Conservation (phyloP, 2,888 invertebrate species). For the Rhingia rostrata region DNA sequence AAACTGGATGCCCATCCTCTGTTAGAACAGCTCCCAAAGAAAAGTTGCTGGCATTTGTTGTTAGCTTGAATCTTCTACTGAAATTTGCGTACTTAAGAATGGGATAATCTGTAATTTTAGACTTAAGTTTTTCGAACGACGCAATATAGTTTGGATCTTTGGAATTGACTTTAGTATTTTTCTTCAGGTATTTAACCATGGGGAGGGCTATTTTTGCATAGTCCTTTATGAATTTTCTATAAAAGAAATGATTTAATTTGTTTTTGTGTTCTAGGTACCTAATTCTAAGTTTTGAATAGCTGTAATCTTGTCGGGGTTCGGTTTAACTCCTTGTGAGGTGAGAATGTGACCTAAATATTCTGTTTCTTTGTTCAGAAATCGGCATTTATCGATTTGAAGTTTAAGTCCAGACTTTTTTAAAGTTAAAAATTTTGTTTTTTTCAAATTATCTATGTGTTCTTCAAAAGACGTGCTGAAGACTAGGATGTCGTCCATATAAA, state of each 20-base stretch:
- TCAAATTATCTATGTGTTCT: too few relatives aligned
- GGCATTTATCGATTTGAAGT: too few relatives aligned
- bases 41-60: too few relatives aligned
- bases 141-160: slow-evolving; percentile 3
- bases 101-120: slow-evolving; percentile 2
- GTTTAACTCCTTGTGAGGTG: slow-evolving; percentile 12
- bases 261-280: slow-evolving; percentile 13
- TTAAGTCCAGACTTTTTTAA: too few relatives aligned
- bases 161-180: neutral
- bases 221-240: too few relatives aligned
- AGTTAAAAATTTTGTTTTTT: too few relatives aligned
- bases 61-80: too few relatives aligned
- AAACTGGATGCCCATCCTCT: too few relatives aligned
- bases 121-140: slow-evolving; percentile 6
- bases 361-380: too few relatives aligned
- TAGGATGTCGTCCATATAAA: slow-evolving; percentile 4
- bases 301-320: slow-evolving; percentile 2
- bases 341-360: slow-evolving; percentile 7
- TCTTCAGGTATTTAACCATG: neutral
- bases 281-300: slow-evolving; percentile 16
- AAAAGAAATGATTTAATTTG: slow-evolving; percentile 10
- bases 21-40: too few relatives aligned
- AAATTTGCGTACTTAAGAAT: too few relatives aligned
- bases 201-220: slow-evolving; percentile 1
- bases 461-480: too few relatives aligned